phyloP scores from a whole-genome alignment of 2,888 invertebrate species.

The Limulus polyphemus region DNA sequence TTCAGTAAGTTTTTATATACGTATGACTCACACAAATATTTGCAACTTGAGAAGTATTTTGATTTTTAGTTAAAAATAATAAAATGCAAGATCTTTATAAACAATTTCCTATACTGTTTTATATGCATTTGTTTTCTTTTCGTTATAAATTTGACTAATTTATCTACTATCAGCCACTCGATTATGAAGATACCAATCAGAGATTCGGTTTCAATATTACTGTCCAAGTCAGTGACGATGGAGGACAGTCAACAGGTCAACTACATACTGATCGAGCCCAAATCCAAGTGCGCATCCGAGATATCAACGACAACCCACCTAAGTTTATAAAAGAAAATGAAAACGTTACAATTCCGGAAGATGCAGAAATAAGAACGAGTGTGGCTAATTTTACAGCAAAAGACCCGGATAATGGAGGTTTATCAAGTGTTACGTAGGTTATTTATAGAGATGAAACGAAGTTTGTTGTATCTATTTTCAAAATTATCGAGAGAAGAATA shows the following conservation, averaged over 20 bases:
- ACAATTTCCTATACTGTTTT: neutral
- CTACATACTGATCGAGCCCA: constrained; percentile 91
- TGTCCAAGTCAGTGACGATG: constrained; percentile 43
- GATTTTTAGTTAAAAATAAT: too few relatives aligned
- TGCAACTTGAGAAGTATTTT: too few relatives aligned
- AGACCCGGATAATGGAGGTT: constrained; percentile 39
- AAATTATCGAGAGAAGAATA: too few relatives aligned
- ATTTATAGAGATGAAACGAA: constrained; percentile 40
- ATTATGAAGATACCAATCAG: constrained; percentile 86
- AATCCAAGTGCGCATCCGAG: constrained; percentile 81
- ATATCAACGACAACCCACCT: constrained; percentile 89
- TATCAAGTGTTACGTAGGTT: constrained; percentile 39
- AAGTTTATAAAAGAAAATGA: constrained; percentile 74
- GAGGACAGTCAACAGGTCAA: constrained; percentile 25
- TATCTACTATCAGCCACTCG: constrained; percentile 52
- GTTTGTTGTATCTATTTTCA: too few relatives aligned
- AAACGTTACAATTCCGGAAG: constrained; percentile 31
- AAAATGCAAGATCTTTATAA: too few relatives aligned
- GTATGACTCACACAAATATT: too few relatives aligned
- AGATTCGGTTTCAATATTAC: constrained; percentile 88
- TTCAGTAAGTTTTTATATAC: too few relatives aligned
- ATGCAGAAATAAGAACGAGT: constrained; percentile 33
- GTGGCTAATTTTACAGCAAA: constrained; percentile 37
- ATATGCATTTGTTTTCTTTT: neutral
- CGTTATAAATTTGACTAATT: too few relatives aligned